A percentile compares a stretch with the other conserved stretches of the same genome.
Conservation (phyloP, 2,113 vertebrate species). For the Alethe diademata region DNA sequence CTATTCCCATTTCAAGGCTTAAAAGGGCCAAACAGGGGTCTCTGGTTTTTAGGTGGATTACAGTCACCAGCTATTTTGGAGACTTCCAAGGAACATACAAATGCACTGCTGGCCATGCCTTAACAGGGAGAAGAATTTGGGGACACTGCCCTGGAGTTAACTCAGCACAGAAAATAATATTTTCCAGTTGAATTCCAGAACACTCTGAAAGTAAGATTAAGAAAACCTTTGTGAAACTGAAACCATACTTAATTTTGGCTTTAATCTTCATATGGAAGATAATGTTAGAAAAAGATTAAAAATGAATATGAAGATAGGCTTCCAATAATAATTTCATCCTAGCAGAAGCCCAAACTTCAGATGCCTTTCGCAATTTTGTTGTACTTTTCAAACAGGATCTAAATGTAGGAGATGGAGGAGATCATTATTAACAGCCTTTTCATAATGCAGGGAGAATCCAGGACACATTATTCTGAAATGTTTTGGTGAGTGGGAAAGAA, state of each 20-base stretch:
- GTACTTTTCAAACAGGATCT: not conserved
- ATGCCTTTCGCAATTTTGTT: not conserved
- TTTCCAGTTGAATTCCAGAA: not conserved
- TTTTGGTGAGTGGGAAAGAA: not conserved
- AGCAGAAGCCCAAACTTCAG: slow-evolving; percentile 5
- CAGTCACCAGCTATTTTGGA: not conserved
- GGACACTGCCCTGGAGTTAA: not conserved
- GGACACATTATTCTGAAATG: not conserved
- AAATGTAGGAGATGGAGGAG: not conserved
- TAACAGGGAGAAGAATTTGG: not conserved
- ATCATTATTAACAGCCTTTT: not conserved
- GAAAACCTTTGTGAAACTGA: not conserved
- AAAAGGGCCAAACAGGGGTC: not conserved
- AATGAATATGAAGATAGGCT: not conserved
- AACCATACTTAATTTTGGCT: not conserved
- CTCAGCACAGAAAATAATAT: not conserved
- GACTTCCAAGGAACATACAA: not conserved
- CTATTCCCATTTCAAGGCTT: not conserved
- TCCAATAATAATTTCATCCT: not conserved
- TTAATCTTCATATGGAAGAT: slow-evolving; percentile 24
- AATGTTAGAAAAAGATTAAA: slow-evolving; percentile 26
- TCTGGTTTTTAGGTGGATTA: not conserved
- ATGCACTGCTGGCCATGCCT: not conserved
- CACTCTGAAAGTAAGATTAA: not conserved
- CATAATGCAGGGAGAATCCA: not conserved